Base-by-base conservation (phyloP, 1,140 invertebrate species). In the Pollicipes pollicipes region DNA sequence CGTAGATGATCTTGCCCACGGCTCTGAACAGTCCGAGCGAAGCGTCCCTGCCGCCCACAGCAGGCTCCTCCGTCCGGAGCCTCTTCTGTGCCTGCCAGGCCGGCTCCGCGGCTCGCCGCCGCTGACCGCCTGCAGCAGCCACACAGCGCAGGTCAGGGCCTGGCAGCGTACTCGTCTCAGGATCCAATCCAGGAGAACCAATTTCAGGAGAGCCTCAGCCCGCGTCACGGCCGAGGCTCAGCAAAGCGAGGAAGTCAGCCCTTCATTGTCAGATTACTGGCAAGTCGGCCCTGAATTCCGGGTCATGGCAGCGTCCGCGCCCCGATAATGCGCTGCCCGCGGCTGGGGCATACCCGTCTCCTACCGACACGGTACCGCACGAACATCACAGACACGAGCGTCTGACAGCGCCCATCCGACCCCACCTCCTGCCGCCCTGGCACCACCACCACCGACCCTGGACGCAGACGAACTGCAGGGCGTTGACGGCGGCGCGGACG, bases 1-100 rank as follows among this genome's bases (percentile, higher is more conserved):
- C 72, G 27, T 73, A 73, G 0, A 73, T 64, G 71, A 73, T 70
- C 66, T 73, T 73, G n/a, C 73, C 73, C 28, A 73, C 63, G 17
- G 71, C 73, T 68, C 73, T 72, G 69, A 73, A 73, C 45, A 73
- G 73, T 31, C 72, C 72, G 2, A 73, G 69, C 26, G 73, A 71
- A 3, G 73, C 71, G 63, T 73, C 73, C 30, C 72, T 70, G 24
- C 70, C 70, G 32, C 73, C 70, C n/a, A 73, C 45, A 0, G 68
- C 69, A 30, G 69, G 66, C n/a, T 68, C 58, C 13, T 17, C 68
- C 3, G 70, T 70, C n/a, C 69, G 35, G 13, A 17, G 27, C 17
- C 26, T 32, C 30, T 72, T 73, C 8, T 1, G 30, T 13, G 28
- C 13, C 1, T 63, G 35, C 32, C 64, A 10, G n/a, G 64, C n/a